A percentile compares a stretch with the other conserved stretches of the same genome.
phyloP scores from a whole-genome alignment of 2,113 vertebrate genomes.

The Alouatta palliata region DNA sequence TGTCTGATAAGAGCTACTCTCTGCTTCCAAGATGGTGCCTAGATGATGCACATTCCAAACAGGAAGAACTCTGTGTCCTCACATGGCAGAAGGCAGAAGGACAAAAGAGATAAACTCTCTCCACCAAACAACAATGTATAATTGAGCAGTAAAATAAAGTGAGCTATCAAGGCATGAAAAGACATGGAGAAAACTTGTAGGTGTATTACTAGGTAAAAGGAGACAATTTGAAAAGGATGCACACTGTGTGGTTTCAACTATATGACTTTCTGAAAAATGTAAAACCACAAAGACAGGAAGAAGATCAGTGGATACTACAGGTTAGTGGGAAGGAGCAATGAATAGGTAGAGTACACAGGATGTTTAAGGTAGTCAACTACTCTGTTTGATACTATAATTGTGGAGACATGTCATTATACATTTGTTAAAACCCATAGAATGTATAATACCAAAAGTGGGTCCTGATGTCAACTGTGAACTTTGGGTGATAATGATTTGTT shows the following conservation, averaged over 20 bases:
- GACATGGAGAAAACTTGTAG: background rate
- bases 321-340: background rate
- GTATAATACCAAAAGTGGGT: background rate
- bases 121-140: background rate
- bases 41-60: background rate
- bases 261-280: background rate
- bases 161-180: background rate
- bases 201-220: background rate
- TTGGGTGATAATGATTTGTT: background rate
- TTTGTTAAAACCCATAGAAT: background rate
- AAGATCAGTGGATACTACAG: background rate
- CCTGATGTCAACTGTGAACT: background rate
- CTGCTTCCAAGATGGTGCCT: background rate
- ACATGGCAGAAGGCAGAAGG: background rate
- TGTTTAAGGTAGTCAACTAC: background rate
- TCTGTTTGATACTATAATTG: background rate
- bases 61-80: background rate
- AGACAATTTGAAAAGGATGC: background rate
- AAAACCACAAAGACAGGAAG: background rate
- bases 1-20: background rate
- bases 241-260: background rate
- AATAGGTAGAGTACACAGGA: background rate
- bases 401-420: background rate
- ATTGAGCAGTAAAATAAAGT: background rate
- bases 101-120: background rate